These are phyloP conservation scores for Adoxophyes honmai DNA, from an alignment of 1,140 invertebrate genomes.

Conservation along the genomic window DNA sequence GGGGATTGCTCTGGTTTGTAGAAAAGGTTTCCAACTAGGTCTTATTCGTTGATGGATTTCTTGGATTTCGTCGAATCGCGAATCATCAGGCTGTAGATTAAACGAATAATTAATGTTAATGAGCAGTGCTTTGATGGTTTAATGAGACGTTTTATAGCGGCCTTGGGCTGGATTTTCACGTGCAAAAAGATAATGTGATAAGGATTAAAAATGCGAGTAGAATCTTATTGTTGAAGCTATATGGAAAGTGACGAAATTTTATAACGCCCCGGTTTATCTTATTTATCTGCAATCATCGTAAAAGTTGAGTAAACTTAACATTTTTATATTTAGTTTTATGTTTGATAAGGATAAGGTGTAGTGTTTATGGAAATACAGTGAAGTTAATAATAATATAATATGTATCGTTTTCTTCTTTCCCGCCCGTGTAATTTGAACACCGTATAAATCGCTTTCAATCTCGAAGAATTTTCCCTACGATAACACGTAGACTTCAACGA, in stretches of 20 bases:
- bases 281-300: conserved; percentile 2
- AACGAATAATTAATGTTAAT: not conserved
- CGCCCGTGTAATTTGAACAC: no score
- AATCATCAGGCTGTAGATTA: not conserved
- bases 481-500: no score
- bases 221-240: no score
- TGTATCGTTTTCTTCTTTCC: no score
- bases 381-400: no score
- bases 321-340: no score
- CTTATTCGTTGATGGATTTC: not conserved
- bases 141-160: conserved; percentile 4
- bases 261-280: not conserved
- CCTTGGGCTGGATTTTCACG: conserved; percentile 8
- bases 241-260: not conserved
- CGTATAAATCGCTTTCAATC: no score
- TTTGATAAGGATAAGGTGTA: no score
- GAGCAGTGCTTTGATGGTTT: not conserved
- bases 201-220: not conserved
- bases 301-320: not conserved
- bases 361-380: no score
- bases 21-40: not conserved
- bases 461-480: no score
- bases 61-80: not conserved
- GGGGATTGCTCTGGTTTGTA: not conserved
- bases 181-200: conserved; percentile 6